Conservation (phyloP, 2,888 invertebrate species). For the Archaeoteleia sp. region DNA sequence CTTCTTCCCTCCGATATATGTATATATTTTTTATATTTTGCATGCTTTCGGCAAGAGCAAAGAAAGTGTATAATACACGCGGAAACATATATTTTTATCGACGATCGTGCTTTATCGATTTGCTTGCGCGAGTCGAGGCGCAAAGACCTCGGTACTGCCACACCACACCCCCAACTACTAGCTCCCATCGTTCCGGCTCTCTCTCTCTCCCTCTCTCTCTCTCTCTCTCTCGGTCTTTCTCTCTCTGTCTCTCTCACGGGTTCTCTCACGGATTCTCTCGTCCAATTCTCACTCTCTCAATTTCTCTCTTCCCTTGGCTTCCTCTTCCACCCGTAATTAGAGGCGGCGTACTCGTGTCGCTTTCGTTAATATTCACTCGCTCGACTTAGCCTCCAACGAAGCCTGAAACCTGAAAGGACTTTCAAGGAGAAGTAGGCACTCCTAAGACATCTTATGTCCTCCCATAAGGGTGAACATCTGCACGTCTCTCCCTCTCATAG, state of each 20-base stretch:
- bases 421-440: conserved; percentile 15
- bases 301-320: no score
- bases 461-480: conserved; percentile 20
- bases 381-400: conserved; percentile 41
- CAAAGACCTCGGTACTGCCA: conserved; percentile 44
- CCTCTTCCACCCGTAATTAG: conserved; percentile 52
- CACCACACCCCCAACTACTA: conserved; percentile 17
- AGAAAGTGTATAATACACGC: conserved; percentile 46
- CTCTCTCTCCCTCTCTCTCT: conserved; percentile 13
- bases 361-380: conserved; percentile 56
- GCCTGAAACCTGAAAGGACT: conserved; percentile 38
- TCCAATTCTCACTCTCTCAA: conserved; percentile 21
- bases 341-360: conserved; percentile 48
- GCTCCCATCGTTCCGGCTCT: neutral
- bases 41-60: conserved; percentile 15
- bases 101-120: conserved; percentile 61
- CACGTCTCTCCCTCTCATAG: neutral
- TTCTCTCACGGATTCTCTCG: no score
- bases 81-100: conserved; percentile 57
- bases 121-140: conserved; percentile 54
- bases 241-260: conserved; percentile 2
- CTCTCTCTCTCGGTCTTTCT: conserved; percentile 11
- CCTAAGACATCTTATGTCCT: conserved; percentile 27
- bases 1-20: conserved; percentile 21
- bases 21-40: conserved; percentile 28